Percentiles rank a stretch among this genome's conserved stretches.
Conservation (phyloP, 2,797 vertebrate species). For the Miichthys miiuy region DNA sequence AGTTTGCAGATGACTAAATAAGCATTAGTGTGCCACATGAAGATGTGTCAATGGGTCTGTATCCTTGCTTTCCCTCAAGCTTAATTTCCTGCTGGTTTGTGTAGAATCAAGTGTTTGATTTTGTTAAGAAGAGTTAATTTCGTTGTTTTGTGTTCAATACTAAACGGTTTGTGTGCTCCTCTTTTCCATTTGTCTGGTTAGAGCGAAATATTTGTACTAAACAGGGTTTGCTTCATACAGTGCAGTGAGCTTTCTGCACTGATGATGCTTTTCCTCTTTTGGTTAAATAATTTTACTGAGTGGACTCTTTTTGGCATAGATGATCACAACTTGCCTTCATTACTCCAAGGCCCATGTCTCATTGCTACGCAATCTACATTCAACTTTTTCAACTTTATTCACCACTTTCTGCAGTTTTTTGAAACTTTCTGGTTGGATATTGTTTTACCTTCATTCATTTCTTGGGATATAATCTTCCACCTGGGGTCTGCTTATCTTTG, state of each 20-base stretch:
- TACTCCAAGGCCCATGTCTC: slow-evolving; percentile 23
- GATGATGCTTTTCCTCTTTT: slow-evolving; percentile 31
- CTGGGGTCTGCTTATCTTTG: slow-evolving; percentile 48
- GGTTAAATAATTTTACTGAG: slow-evolving; percentile 30
- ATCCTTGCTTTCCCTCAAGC: slow-evolving; percentile 43
- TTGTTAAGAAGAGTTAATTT: slow-evolving; percentile 38
- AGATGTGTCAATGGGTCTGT: slow-evolving; percentile 46
- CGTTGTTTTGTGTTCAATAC: slow-evolving; percentile 34
- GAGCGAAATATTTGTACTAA: slow-evolving; percentile 22
- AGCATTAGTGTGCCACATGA: slow-evolving; percentile 52
- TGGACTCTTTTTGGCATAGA: slow-evolving; percentile 41
- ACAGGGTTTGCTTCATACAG: slow-evolving; percentile 35
- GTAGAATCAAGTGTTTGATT: slow-evolving; percentile 38
- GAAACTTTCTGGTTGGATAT: slow-evolving; percentile 15
- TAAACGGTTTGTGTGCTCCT: slow-evolving; percentile 35
- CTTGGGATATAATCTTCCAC: slow-evolving; percentile 31
- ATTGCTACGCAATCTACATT: slow-evolving; percentile 41
- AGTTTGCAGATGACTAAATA: slow-evolving; percentile 58
- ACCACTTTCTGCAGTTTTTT: slow-evolving; percentile 3
- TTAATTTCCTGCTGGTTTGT: slow-evolving; percentile 49
- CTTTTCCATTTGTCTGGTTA: slow-evolving; percentile 35
- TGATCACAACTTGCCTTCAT: slow-evolving; percentile 57
- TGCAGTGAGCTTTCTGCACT: slow-evolving; percentile 20
- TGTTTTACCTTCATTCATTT: slow-evolving; percentile 42
- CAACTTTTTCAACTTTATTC: slow-evolving; percentile 42